Conservation (phyloP, 2,113 vertebrate genomes). For the Carassius carassius region DNA sequence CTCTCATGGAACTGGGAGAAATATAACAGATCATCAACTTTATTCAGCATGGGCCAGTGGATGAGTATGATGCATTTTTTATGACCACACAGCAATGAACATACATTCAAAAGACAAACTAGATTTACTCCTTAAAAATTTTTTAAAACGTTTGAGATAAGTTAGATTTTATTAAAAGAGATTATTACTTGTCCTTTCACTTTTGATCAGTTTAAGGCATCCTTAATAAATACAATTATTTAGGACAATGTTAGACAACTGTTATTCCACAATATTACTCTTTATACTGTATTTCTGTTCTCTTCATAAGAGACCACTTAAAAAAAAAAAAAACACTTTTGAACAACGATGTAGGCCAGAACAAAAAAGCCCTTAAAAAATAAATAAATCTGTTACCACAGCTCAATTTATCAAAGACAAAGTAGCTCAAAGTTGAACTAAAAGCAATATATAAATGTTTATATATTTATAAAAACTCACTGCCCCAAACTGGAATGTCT, state of each 20-base stretch:
- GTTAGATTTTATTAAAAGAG: too few species aligned
- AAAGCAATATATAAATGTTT: neutral
- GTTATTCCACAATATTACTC: neutral
- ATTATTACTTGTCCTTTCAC: too few species aligned
- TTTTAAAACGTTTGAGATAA: neutral
- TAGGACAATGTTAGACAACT: neutral
- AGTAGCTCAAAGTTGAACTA: too few species aligned
- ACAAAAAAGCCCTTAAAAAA: too few species aligned
- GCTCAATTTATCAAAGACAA: neutral
- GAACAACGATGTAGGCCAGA: too few species aligned
- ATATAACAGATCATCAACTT: neutral
- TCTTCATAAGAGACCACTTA: neutral
- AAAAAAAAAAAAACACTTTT: too few species aligned
- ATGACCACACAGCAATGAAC: neutral
- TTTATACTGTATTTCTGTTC: neutral
- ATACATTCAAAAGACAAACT: neutral
- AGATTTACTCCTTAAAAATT: too few species aligned
- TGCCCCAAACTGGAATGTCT: slow-evolving; percentile 95
- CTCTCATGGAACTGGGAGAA: neutral
- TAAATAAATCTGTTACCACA: neutral
- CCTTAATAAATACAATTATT: too few species aligned
- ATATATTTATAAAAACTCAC: slow-evolving; percentile 78
- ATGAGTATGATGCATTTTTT: neutral
- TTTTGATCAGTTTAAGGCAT: too few species aligned
- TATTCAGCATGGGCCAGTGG: neutral